Evolutionary conservation across 2,888 invertebrate genomes (phyloP), one percentile per base, ranked within the genome.

Genomic region (Glyphotaelius pellucidus): DNA sequence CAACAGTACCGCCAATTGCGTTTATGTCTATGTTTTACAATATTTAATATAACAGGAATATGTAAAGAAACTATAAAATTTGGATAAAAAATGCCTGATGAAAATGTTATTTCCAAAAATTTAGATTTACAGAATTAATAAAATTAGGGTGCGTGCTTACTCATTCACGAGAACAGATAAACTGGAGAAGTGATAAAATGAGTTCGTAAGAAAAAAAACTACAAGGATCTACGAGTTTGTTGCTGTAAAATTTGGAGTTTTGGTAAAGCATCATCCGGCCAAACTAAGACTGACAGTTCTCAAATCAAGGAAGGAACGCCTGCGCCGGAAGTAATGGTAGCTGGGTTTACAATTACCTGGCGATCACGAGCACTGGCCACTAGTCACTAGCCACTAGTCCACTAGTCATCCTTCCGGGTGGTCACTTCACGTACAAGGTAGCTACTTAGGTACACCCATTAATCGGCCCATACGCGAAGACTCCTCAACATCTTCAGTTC

Each of bases 251-350:
- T 67, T 1, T 7, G 67, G 19, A 67, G 67, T 25, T 67, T 67
- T 67, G 0, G 19, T 52, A 52, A 19, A 47, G 52, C 19, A 3
- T 52, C 67, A 52, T 52, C 12, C 52, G 15, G 52, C 4, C 52
- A 52, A 52, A 52, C 52, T 15, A 14, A 5, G 3, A 35, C 35
- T 35, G 35, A 35, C 35, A 35, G 35, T 35, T 35, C 9, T 25
- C 0, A 25, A 25, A 83, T 83, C 19, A 30, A 31, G 42, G 38
- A 38, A 47, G 9, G 42, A 35, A 85, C 30, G n/a, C 85, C 47
- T 47, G 85, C 85, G n/a, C 85, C 85, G 85, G 85, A 85, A 19
- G 85, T 85, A 9, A 14, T 30, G 47, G 42, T 85, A 42, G n/a
- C 42, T 42, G 42, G 30, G 85, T 85, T 38, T 30, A 85, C n/a